phyloP scores from a whole-genome alignment of 2,113 vertebrate species.

The Lophura nycthemera region DNA sequence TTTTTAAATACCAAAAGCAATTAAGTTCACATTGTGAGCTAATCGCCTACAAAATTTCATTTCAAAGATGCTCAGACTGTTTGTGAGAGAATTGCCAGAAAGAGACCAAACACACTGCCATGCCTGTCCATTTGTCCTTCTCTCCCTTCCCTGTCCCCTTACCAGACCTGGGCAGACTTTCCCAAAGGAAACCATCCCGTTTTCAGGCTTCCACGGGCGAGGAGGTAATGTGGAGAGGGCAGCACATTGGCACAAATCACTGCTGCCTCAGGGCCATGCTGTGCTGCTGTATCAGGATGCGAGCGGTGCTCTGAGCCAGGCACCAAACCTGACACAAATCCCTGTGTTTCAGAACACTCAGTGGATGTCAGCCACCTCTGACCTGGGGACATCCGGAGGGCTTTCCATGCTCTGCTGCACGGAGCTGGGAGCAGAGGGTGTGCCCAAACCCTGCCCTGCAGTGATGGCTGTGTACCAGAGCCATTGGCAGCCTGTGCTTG shows the following conservation, averaged over 20 bases:
- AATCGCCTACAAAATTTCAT: slow-evolving; percentile 75
- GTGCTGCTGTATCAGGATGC: neutral
- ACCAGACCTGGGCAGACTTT: neutral
- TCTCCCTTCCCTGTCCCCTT: neutral
- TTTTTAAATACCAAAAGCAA: slow-evolving; percentile 77
- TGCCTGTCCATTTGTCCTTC: neutral
- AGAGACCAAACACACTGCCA: neutral
- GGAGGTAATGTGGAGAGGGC: neutral
- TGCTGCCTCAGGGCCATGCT: rapidly evolving
- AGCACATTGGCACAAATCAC: neutral
- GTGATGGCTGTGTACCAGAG: neutral
- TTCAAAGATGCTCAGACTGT: slow-evolving; percentile 63
- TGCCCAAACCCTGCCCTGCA: neutral
- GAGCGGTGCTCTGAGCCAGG: neutral
- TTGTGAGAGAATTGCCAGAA: slow-evolving; percentile 57
- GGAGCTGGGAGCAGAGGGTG: neutral
- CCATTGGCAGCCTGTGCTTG: neutral
- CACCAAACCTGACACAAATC: neutral
- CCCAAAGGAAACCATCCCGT: neutral
- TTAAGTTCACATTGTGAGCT: slow-evolving; percentile 75
- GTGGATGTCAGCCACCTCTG: neutral
- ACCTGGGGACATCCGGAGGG: neutral
- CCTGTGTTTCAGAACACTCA: neutral
- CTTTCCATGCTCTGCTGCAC: neutral
- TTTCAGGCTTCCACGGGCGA: neutral